These are phyloP conservation scores for Aleiodes sp. DNA, from an alignment of 1,140 invertebrate species.

Conservation along the genomic window DNA sequence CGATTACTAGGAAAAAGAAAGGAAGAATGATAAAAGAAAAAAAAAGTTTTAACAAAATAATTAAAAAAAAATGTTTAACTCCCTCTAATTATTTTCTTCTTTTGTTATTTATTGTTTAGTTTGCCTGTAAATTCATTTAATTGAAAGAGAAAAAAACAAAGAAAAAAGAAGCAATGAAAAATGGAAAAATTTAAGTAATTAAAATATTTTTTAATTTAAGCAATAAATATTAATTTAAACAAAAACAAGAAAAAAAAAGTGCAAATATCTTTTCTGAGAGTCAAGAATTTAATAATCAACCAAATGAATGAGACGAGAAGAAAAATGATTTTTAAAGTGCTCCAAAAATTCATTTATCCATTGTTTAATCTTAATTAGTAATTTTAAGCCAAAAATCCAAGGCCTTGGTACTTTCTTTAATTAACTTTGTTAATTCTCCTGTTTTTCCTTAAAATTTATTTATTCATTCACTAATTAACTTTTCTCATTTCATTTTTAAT, in stretches of 20 bases:
- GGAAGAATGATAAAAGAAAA: too few species aligned
- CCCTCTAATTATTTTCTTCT: neutral
- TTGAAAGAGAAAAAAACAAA: neutral
- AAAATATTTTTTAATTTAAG: neutral
- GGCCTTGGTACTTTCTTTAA: constrained; percentile 7
- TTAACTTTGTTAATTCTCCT: neutral
- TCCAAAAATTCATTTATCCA: constrained; percentile 1
- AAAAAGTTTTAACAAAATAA: neutral
- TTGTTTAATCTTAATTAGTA: constrained; percentile 15
- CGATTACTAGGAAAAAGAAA: constrained; percentile 8
- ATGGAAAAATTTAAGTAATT: too few species aligned
- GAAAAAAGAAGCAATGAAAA: neutral
- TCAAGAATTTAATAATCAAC: neutral
- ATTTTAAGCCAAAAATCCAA: neutral
- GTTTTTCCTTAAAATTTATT: neutral
- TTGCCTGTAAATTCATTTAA: neutral
- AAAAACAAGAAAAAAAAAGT: too few species aligned
- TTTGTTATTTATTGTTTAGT: constrained; percentile 10
- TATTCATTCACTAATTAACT: neutral
- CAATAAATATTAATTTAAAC: too few species aligned
- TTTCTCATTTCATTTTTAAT: neutral
- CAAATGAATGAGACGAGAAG: neutral
- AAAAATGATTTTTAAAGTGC: constrained; percentile 3
- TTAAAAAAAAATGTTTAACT: neutral
- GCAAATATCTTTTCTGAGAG: constrained; percentile 3